phyloP scores from a whole-genome alignment of 2,888 invertebrate species.

The Amphimallon solstitiale region DNA sequence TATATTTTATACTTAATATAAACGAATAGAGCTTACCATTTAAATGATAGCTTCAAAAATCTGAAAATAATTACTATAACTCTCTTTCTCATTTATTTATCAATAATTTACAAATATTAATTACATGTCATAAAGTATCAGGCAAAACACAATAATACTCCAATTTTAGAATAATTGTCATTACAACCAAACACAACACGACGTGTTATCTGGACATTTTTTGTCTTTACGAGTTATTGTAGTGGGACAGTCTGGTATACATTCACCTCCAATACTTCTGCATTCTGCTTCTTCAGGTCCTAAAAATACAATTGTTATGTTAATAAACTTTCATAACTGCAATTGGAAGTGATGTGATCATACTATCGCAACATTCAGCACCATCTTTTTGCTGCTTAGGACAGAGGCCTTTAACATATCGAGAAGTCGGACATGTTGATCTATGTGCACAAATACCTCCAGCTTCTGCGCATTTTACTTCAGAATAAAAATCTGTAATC shows the following conservation, averaged over 20 bases:
- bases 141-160: too few relatives aligned
- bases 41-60: too few relatives aligned
- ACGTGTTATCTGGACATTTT: conserved; percentile 18
- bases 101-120: too few relatives aligned
- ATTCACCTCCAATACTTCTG: conserved; percentile 35
- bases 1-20: too few relatives aligned
- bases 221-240: background rate
- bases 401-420: conserved; percentile 42
- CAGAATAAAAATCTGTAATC: conserved; percentile 45
- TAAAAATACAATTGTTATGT: conserved; percentile 13
- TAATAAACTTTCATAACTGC: background rate
- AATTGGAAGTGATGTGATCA: too few relatives aligned
- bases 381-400: conserved; percentile 45
- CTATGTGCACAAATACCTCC: conserved; percentile 46
- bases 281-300: conserved; percentile 17
- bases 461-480: conserved; percentile 41
- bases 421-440: conserved; percentile 45
- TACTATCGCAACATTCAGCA: conserved; percentile 50
- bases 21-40: too few relatives aligned
- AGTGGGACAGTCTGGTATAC: conserved; percentile 19
- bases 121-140: too few relatives aligned
- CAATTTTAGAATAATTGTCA: too few relatives aligned
- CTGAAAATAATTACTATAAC: too few relatives aligned
- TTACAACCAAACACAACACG: conserved; percentile 35
- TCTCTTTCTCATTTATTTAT: too few relatives aligned